Evolutionary conservation across 2,888 invertebrate species (phyloP).

Genomic region (Ypsolopha sequella): DNA sequence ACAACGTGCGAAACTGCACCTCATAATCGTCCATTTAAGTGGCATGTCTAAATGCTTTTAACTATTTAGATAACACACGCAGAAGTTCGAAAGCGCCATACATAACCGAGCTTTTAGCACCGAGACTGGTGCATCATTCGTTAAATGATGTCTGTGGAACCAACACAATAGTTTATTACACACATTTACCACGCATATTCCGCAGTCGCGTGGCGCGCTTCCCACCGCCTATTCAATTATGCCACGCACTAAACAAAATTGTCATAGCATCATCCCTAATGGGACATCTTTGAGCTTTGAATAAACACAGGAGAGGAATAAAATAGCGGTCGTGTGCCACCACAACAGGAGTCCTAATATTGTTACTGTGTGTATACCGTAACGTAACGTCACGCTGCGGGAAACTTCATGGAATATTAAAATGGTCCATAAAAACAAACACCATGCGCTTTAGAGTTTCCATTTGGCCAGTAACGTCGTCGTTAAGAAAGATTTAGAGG

Average conservation of each 20-base stretch:
- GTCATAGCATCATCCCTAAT: constrained; percentile 58
- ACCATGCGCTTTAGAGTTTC: constrained; percentile 24
- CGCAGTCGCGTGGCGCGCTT: constrained; percentile 50
- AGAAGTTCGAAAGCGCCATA: constrained; percentile 31
- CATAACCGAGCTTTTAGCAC: constrained; percentile 36
- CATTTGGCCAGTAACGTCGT: constrained; percentile 6
- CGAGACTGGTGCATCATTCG: constrained; percentile 28
- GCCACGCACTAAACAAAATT: constrained; percentile 45
- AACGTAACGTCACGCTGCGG: constrained; percentile 33
- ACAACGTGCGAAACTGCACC: neutral
- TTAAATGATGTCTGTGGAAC: constrained; percentile 35
- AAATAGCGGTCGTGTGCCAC: constrained; percentile 54
- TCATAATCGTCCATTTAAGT: constrained; percentile 14
- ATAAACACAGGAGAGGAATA: constrained; percentile 49
- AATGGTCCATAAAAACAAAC: constrained; percentile 27
- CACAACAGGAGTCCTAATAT: constrained; percentile 58
- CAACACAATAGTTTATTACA: constrained; percentile 46
- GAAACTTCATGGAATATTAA: constrained; percentile 40
- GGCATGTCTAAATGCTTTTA: constrained; percentile 44
- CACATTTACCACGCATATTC: constrained; percentile 49
- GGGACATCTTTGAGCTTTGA: constrained; percentile 51
- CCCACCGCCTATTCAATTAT: constrained; percentile 66
- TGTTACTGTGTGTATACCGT: constrained; percentile 23
- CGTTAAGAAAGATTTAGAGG: constrained; percentile 2
- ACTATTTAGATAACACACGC: constrained; percentile 53